phyloP scores from a whole-genome alignment of 2,888 invertebrate genomes.

The Crioceris asparagi region DNA sequence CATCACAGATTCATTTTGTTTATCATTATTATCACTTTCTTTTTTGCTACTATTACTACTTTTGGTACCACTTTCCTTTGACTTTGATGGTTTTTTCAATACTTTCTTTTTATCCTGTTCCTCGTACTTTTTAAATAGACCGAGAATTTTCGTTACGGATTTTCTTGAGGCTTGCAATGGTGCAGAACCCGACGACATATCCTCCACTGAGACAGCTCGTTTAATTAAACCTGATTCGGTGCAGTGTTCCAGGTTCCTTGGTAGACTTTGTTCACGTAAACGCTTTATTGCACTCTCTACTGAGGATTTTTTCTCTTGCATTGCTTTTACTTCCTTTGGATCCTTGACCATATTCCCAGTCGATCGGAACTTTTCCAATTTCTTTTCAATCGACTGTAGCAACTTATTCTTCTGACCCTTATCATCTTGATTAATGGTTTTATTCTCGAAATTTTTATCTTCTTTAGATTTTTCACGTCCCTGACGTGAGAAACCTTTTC shows the following conservation, averaged over 20 bases:
- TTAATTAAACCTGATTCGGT: conserved; percentile 60
- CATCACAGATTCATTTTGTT: neutral
- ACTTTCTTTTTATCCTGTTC: conserved; percentile 40
- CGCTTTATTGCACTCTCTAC: conserved; percentile 47
- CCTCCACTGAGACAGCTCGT: conserved; percentile 61
- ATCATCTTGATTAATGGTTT: conserved; percentile 28
- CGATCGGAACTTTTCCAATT: conserved; percentile 55
- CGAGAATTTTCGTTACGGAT: conserved; percentile 64
- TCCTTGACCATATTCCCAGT: conserved; percentile 39
- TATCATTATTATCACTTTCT: conserved; percentile 3
- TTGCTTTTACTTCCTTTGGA: conserved; percentile 19
- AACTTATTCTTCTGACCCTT: conserved; percentile 43
- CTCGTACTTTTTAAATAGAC: conserved; percentile 65
- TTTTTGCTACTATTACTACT: conserved; percentile 3
- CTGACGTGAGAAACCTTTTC: conserved; percentile 25
- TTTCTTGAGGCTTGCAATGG: conserved; percentile 50
- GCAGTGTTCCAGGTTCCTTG: conserved; percentile 39
- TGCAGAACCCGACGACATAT: conserved; percentile 43
- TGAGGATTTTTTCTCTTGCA: conserved; percentile 33
- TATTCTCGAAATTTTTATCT: conserved; percentile 27
- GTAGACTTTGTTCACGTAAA: conserved; percentile 57
- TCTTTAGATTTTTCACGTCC: conserved; percentile 28
- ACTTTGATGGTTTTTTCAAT: conserved; percentile 14
- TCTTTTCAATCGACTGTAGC: conserved; percentile 66
- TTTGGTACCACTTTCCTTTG: neutral